These are phyloP conservation scores for Drosophila mettleri DNA, from an alignment of 2,888 invertebrate genomes.

Conservation along the genomic window DNA sequence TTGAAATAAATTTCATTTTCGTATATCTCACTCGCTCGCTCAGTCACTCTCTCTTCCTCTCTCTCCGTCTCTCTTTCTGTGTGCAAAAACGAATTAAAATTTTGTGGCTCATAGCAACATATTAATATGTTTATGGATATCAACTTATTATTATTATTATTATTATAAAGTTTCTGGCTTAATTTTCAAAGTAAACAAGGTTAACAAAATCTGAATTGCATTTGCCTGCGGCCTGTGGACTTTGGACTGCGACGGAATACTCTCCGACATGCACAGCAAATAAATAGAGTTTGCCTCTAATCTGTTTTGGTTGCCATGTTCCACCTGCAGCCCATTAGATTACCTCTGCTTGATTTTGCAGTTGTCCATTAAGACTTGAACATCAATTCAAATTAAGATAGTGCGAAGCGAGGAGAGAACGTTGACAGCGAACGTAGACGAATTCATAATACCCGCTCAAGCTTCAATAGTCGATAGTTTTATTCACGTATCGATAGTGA, in stretches of 20 bases:
- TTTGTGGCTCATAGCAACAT: neutral
- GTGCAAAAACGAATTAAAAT: slow-evolving; percentile 3
- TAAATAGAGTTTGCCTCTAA: slow-evolving; percentile 2
- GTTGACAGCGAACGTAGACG: neutral
- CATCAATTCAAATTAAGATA: neutral
- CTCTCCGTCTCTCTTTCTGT: slow-evolving; percentile 1
- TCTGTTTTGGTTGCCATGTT: slow-evolving; percentile 1
- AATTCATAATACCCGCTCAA: neutral
- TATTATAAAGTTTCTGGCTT: slow-evolving; percentile 5
- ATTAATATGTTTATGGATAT: slow-evolving; percentile 16
- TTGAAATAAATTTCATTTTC: slow-evolving; percentile 65
- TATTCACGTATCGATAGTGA: neutral
- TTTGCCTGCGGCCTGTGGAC: neutral
- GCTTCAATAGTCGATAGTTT: neutral
- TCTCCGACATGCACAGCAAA: neutral
- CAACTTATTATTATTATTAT: slow-evolving; percentile 13
- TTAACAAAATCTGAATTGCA: neutral
- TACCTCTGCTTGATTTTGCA: neutral
- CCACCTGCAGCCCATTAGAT: neutral
- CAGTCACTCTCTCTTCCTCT: neutral
- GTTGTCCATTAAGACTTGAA: neutral
- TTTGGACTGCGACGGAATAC: neutral
- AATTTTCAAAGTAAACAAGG: slow-evolving; percentile 11
- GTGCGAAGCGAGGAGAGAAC: neutral
- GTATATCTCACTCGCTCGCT: neutral